These are phyloP conservation scores for Noctua janthe DNA, from an alignment of 2,888 invertebrate genomes.

Conservation along the genomic window DNA sequence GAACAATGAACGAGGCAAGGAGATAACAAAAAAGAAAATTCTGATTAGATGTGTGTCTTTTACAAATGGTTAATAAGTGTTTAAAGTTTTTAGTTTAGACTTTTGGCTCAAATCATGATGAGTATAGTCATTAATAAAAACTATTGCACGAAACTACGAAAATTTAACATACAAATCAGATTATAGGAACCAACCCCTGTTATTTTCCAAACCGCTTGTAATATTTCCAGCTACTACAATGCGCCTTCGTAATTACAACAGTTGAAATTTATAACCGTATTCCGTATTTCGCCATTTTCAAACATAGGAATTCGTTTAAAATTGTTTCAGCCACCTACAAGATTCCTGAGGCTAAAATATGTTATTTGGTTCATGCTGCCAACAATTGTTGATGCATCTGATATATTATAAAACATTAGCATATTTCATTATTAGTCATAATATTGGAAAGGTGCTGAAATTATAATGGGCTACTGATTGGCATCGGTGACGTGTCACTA, in stretches of 20 bases:
- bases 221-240: constrained; percentile 58
- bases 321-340: constrained; percentile 71
- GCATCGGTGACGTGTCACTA: constrained; percentile 4
- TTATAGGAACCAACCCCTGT: constrained; percentile 10
- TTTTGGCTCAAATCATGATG: neutral
- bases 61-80: neutral
- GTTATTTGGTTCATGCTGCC: constrained; percentile 65
- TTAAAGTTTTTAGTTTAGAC: neutral
- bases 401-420: constrained; percentile 33
- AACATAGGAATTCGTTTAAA: constrained; percentile 75
- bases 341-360: constrained; percentile 67
- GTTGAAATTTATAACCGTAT: constrained; percentile 70
- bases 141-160: neutral
- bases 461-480: constrained; percentile 22
- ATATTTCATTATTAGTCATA: constrained; percentile 39
- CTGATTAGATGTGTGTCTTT: neutral
- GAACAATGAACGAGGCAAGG: neutral
- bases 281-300: constrained; percentile 71
- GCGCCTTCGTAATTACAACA: constrained; percentile 65
- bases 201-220: constrained; percentile 41
- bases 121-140: neutral
- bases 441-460: constrained; percentile 9
- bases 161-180: constrained; percentile 1
- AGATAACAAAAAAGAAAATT: neutral
- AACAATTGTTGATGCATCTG: constrained; percentile 60